phyloP scores from a whole-genome alignment of 2,888 invertebrate genomes.

The Stegophylla sp. region DNA sequence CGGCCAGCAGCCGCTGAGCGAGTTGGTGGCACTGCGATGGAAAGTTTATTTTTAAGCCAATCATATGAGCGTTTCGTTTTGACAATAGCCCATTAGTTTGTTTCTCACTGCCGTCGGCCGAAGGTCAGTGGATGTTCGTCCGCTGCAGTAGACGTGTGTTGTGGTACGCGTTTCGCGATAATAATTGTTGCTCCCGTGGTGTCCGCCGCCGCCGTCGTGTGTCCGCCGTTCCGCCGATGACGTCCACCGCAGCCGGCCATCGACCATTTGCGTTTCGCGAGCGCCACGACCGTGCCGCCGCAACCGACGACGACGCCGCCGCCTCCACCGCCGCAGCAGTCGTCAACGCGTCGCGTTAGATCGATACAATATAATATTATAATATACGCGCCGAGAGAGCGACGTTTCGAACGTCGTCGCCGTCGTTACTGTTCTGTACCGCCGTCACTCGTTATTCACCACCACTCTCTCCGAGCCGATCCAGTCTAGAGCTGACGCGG shows the following conservation, averaged over 20 bases:
- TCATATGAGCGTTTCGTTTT: slow-evolving; percentile 60
- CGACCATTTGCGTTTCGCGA: slow-evolving; percentile 48
- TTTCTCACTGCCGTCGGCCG: slow-evolving; percentile 64
- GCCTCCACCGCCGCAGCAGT: neutral
- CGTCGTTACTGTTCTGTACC: neutral
- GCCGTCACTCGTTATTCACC: no score
- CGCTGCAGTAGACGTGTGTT: slow-evolving; percentile 35
- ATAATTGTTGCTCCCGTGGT: slow-evolving; percentile 57
- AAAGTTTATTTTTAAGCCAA: slow-evolving; percentile 61
- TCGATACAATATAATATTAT: slow-evolving; percentile 26
- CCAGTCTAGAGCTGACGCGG: no score
- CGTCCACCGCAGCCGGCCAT: slow-evolving; percentile 36
- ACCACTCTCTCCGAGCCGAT: no score
- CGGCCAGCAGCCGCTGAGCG: slow-evolving; percentile 21
- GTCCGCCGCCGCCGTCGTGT: slow-evolving; percentile 11
- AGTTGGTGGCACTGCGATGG: slow-evolving; percentile 56
- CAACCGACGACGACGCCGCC: neutral
- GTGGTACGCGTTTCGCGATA: slow-evolving; percentile 18
- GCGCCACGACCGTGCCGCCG: neutral
- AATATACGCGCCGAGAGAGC: slow-evolving; percentile 32
- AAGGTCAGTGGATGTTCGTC: slow-evolving; percentile 64
- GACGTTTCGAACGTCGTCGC: neutral
- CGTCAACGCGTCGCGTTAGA: slow-evolving; percentile 47
- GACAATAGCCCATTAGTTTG: slow-evolving; percentile 62
- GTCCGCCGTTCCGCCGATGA: slow-evolving; percentile 34